Evolutionary conservation across 2,888 invertebrate genomes (phyloP).

Genomic region (Drosophila borealis): DNA sequence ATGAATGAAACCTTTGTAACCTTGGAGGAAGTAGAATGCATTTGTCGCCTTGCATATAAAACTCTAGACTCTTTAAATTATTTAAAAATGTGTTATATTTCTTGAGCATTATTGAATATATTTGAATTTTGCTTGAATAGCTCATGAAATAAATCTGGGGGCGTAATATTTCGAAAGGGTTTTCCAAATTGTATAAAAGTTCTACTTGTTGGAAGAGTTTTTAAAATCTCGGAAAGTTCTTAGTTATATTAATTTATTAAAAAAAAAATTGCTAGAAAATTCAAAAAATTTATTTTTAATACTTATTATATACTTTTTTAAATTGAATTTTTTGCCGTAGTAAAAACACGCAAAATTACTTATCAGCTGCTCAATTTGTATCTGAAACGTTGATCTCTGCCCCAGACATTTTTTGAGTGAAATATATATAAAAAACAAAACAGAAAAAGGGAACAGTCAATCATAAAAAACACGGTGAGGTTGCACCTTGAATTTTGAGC

Average conservation of each 20-base stretch:
- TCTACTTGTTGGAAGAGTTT: not conserved
- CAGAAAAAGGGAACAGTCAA: conserved; percentile 13
- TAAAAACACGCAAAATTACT: not conserved
- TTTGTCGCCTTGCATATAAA: not conserved
- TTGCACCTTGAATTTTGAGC: conserved; percentile 44
- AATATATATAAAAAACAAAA: not conserved
- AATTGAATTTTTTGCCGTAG: not conserved
- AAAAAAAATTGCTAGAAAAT: too few relatives aligned
- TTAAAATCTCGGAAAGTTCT: too few relatives aligned
- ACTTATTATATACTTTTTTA: too few relatives aligned
- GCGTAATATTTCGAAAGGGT: not conserved
- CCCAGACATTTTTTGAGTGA: not conserved
- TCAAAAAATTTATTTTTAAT: too few relatives aligned
- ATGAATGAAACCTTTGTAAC: not conserved
- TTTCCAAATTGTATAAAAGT: not conserved
- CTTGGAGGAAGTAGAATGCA: not conserved
- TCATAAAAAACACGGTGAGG: conserved; percentile 27
- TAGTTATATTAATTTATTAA: too few relatives aligned
- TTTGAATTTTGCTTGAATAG: conserved; percentile 3
- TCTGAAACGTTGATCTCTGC: conserved; percentile 2
- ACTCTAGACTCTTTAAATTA: conserved; percentile 5
- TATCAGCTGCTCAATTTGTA: not conserved
- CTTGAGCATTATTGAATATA: conserved; percentile 12
- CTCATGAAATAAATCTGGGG: not conserved
- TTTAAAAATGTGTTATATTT: conserved; percentile 4